Conservation (phyloP, 2,797 vertebrate species). For the Crax fasciolata region DNA sequence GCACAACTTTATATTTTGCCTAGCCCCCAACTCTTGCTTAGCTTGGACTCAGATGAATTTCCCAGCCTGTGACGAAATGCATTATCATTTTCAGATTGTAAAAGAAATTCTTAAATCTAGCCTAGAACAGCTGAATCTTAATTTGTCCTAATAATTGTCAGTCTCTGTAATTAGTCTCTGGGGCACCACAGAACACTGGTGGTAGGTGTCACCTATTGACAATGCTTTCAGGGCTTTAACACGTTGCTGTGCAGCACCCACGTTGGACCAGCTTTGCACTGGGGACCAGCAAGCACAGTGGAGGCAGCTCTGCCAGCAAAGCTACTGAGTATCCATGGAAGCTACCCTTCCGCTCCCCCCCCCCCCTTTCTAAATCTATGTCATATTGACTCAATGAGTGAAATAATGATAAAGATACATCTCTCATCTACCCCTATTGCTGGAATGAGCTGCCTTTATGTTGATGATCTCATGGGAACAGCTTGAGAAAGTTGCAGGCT, state of each 20-base stretch:
- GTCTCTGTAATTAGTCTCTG: background rate
- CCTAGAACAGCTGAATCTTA: background rate
- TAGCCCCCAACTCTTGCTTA: background rate
- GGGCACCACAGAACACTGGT: background rate
- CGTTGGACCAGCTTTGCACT: background rate
- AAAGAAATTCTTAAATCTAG: background rate
- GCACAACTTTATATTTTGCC: background rate
- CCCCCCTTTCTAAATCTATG: too few species aligned
- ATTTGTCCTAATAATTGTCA: background rate
- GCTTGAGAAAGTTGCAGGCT: background rate
- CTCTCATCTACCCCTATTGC: background rate
- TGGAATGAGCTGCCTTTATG: background rate
- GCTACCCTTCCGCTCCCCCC: background rate
- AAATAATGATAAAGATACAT: background rate
- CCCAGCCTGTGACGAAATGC: background rate
- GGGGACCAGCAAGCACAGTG: background rate
- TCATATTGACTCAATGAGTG: background rate
- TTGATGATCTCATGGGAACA: background rate
- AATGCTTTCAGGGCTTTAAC: background rate
- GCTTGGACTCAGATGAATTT: background rate
- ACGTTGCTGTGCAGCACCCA: rapidly evolving
- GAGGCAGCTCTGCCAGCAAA: background rate
- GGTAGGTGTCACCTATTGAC: background rate
- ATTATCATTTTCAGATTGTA: background rate
- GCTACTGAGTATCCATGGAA: background rate